Percentiles rank a stretch among this genome's conserved stretches.
Conservation (phyloP, 2,797 vertebrate genomes). For the Acipenser transmontanus region DNA sequence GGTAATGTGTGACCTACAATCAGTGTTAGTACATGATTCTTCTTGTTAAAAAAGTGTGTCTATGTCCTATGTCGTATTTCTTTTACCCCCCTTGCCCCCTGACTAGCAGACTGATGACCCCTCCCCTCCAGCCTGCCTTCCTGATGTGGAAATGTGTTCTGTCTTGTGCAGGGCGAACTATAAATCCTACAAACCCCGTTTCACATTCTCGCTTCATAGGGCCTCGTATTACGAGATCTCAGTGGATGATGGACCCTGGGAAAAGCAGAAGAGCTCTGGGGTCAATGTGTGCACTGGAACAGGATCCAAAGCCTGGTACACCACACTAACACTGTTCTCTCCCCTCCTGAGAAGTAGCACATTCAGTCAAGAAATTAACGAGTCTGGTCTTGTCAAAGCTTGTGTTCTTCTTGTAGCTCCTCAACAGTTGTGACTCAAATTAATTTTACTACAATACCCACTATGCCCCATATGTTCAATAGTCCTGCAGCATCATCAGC, state of each 20-base stretch:
- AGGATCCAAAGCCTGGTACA: constrained; percentile 93
- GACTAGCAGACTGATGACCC: neutral
- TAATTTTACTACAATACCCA: too few species aligned
- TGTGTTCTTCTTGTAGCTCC: too few species aligned
- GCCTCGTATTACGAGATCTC: constrained; percentile 98
- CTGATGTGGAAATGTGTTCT: constrained; percentile 61
- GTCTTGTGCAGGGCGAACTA: constrained; percentile 70
- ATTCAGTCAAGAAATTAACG: too few species aligned
- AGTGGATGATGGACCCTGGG: constrained; percentile 93
- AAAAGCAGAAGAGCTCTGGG: constrained; percentile 98
- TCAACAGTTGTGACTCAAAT: too few species aligned
- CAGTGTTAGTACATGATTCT: too few species aligned
- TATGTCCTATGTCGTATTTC: constrained; percentile 28
- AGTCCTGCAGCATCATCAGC: too few species aligned
- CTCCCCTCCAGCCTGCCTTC: constrained; percentile 46
- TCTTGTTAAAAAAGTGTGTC: constrained; percentile 1
- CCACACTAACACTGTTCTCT: neutral
- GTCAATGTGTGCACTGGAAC: constrained; percentile 94
- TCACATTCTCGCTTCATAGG: constrained; percentile 85
- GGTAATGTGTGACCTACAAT: too few species aligned
- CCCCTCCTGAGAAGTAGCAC: too few species aligned
- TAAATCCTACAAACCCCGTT: constrained; percentile 73
- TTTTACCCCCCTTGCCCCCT: constrained; percentile 9
- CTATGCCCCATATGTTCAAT: too few species aligned
- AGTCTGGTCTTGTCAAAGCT: too few species aligned